Percentiles rank a stretch among this genome's conserved stretches.
These are phyloP conservation scores for Leptinotarsa defecta DNA, from an alignment of 1,140 invertebrate genomes.

Conservation along the genomic window DNA sequence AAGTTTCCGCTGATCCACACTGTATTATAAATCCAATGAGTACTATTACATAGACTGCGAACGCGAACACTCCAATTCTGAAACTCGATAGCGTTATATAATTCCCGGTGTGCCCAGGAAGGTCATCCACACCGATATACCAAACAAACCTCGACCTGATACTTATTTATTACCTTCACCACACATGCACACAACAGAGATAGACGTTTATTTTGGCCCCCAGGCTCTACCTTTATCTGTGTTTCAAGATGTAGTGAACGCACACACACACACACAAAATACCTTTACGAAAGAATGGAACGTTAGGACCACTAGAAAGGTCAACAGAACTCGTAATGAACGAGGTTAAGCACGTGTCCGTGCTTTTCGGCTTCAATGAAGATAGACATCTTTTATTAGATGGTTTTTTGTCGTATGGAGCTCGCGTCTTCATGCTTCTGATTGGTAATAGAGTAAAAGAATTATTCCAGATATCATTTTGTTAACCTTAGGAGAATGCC, in stretches of 20 bases:
- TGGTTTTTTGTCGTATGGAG: not conserved
- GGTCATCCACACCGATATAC: not conserved
- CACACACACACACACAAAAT: not conserved
- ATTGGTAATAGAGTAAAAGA: too few relatives aligned
- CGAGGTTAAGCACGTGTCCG: constrained; percentile 7
- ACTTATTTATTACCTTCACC: not conserved
- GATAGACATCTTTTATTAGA: not conserved
- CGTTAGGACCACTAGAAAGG: constrained; percentile 2
- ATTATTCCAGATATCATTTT: too few relatives aligned
- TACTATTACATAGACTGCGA: too few relatives aligned
- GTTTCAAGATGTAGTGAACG: not conserved
- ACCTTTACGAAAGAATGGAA: constrained; percentile 5
- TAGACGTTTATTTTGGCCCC: not conserved
- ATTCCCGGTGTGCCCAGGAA: constrained; percentile 1
- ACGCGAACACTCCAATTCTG: too few relatives aligned
- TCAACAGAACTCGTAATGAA: constrained; percentile 8
- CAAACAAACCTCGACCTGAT: not conserved
- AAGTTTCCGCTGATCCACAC: too few relatives aligned
- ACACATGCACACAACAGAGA: not conserved
- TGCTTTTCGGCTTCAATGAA: not conserved
- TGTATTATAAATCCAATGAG: too few relatives aligned
- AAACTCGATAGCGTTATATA: not conserved
- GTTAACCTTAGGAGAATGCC: too few relatives aligned
- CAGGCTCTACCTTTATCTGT: not conserved
- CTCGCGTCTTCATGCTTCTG: too few relatives aligned